Evolutionary conservation across 2,113 vertebrate species (phyloP).

Genomic region (Malaclemys terrapin): DNA sequence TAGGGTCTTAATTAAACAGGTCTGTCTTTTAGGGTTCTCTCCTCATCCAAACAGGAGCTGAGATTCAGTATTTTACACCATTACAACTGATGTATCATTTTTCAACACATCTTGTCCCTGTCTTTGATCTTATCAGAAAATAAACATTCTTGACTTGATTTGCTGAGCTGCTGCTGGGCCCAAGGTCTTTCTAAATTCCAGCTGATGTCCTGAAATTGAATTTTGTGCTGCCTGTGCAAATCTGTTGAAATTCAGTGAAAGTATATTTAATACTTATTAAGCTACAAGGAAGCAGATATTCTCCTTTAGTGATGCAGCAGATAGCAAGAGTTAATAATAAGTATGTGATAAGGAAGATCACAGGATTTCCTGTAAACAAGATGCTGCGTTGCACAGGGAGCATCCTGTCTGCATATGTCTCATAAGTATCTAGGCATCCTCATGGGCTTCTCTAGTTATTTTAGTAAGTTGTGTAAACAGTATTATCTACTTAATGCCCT

Average conservation of each 20-base stretch:
- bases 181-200: constrained; percentile 45
- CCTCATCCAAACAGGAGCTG: constrained; percentile 59
- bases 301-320: constrained; percentile 67
- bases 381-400: constrained; percentile 63
- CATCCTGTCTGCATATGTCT: constrained; percentile 75
- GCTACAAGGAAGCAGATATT: constrained; percentile 67
- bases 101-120: constrained; percentile 55
- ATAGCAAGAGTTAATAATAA: constrained; percentile 71
- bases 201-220: constrained; percentile 51
- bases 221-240: constrained; percentile 57
- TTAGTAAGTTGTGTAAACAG: constrained; percentile 67
- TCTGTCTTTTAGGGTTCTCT: constrained; percentile 56
- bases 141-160: constrained; percentile 70
- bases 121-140: constrained; percentile 63
- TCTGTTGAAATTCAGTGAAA: constrained; percentile 60
- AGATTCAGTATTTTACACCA: constrained; percentile 45
- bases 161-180: constrained; percentile 64
- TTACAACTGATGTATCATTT: constrained; percentile 47
- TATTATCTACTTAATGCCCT: constrained; percentile 73
- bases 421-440: constrained; percentile 68
- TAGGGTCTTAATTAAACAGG: constrained; percentile 48
- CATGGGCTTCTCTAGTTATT: constrained; percentile 70
- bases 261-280: constrained; percentile 68
- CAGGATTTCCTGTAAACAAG: constrained; percentile 78
- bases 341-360: constrained; percentile 68